Percentiles rank a stretch among this genome's conserved stretches.
These are phyloP conservation scores for Thalassophryne amazonica DNA, from an alignment of 2,797 vertebrate species.

Conservation along the genomic window DNA sequence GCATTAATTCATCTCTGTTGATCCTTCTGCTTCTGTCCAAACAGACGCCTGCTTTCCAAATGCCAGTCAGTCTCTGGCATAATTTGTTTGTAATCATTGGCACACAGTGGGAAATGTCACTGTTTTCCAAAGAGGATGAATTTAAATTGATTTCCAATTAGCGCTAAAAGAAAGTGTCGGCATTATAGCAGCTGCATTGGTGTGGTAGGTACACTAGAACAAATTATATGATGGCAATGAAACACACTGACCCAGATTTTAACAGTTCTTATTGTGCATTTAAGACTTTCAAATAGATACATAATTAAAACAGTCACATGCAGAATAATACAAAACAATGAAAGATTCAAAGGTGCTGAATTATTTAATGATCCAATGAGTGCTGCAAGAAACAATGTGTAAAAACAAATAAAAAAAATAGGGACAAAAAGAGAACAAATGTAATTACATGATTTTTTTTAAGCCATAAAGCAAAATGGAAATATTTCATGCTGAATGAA, in stretches of 20 bases:
- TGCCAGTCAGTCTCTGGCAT: conserved; percentile 58
- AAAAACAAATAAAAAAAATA: neutral
- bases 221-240: conserved; percentile 53
- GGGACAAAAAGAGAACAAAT: neutral
- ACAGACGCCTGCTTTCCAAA: conserved; percentile 49
- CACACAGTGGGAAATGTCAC: conserved; percentile 58
- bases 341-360: conserved; percentile 17
- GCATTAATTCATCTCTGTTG: conserved; percentile 48
- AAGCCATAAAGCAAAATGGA: too few relatives aligned
- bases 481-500: too few relatives aligned
- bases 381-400: neutral
- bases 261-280: conserved; percentile 52
- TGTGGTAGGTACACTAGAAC: conserved; percentile 19
- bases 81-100: conserved; percentile 66
- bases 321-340: conserved; percentile 33
- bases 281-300: conserved; percentile 47
- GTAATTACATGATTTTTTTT: too few relatives aligned
- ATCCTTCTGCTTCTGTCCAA: conserved; percentile 50
- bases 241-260: conserved; percentile 56
- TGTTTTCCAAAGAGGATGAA: conserved; percentile 47
- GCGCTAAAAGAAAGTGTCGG: conserved; percentile 30
- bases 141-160: conserved; percentile 68
- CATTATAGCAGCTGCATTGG: neutral
- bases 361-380: conserved; percentile 11
- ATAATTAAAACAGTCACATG: conserved; percentile 16